Evolutionary conservation across 2,113 vertebrate species (phyloP).

Genomic region (Dipodomys ordii): DNA sequence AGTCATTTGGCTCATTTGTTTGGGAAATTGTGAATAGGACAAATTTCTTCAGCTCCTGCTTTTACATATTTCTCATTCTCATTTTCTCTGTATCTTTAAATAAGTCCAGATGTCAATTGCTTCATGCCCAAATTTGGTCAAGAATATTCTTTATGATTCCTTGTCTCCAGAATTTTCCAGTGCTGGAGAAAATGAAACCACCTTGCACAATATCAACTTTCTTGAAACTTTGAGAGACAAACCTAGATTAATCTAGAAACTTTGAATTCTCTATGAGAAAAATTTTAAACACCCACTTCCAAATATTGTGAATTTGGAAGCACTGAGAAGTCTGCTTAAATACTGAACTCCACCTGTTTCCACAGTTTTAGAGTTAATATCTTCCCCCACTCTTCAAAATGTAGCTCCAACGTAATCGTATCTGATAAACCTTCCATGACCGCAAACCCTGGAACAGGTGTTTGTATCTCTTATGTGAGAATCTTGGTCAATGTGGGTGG

Average conservation of each 20-base stretch:
- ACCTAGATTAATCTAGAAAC: background rate
- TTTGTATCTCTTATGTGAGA: background rate
- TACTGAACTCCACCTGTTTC: background rate
- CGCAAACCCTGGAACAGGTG: background rate
- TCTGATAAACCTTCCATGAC: background rate
- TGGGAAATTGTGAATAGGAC: background rate
- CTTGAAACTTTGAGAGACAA: background rate
- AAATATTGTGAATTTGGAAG: background rate
- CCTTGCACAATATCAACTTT: background rate
- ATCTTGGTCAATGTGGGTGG: background rate
- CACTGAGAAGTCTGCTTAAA: background rate
- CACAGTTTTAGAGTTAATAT: background rate
- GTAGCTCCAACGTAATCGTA: background rate
- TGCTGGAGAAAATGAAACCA: background rate
- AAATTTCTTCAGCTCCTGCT: background rate
- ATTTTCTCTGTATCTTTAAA: background rate
- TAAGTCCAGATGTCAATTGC: background rate
- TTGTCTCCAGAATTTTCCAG: background rate
- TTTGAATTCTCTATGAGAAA: background rate
- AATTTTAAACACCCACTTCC: background rate
- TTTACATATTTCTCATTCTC: background rate
- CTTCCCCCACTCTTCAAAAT: background rate
- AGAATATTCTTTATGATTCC: background rate
- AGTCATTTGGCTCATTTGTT: background rate
- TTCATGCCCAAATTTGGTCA: background rate